Base-by-base conservation (phyloP, 2,797 vertebrate genomes). In the Falco cherrug region DNA sequence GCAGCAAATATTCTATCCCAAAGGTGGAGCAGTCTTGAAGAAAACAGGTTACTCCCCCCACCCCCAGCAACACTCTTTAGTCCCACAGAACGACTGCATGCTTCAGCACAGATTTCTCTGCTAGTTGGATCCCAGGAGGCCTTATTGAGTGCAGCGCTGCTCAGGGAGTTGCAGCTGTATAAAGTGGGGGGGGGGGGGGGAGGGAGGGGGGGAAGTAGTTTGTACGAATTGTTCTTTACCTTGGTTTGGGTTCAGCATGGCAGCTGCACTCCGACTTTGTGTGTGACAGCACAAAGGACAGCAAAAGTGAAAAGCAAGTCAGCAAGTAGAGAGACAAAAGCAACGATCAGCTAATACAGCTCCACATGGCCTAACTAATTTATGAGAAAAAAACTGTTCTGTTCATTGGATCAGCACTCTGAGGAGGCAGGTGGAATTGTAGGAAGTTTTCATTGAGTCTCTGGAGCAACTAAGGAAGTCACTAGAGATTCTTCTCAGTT, bases 401-500 rank as follows among this genome's bases (percentile, higher is more conserved):
- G 97, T 98, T 98, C 98, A 98, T 98, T 98, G 98, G 98, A 98
- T 98, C 98, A 98, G 98, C 97, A 98, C 97, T 98, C 98, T 97
- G 97, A 98, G 98, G 98, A 98, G 98, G 98, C 98, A 99, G 98
- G 98, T 99, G 98, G 98, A 98, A 98, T 97, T 97, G 98, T 98
- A 99, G 99, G 98, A 99, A 99, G 99, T 99, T 99, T 99, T 99
- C 99, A 99, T 99, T 99, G 99, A 99, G 98, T 99, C 99, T 98
- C 98, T 97, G 95, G 98, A 99, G 98, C 98, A 98, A 98, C 98
- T 98, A 97, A 98, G 98, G 98, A 98, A 97, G 98, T 99, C 99
- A 98, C 98, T 98, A 98, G 99, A 98, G 98, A 99, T 99, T 98
- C 99, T 98, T 98, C 98, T 99, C 98, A 98, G 99, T 99, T 99